Percentiles rank a stretch among this genome's conserved stretches.
phyloP scores from a whole-genome alignment of 1,140 invertebrate genomes.

The Drosophila repletoides region DNA sequence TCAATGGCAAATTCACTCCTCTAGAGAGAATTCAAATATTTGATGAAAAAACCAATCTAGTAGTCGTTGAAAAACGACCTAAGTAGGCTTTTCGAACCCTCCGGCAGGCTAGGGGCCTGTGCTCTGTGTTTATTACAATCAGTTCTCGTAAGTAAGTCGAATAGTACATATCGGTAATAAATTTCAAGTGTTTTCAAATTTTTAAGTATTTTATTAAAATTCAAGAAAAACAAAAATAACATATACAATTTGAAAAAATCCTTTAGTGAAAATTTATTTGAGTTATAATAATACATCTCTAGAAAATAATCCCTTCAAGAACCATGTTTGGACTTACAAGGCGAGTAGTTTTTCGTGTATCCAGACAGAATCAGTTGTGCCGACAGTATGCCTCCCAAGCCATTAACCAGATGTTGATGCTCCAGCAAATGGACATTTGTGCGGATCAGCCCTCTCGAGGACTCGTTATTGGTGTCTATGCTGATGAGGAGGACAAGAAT shows the following conservation, averaged over 20 bases:
- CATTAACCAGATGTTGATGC: constrained; percentile 72
- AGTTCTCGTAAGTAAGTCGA: constrained; percentile 44
- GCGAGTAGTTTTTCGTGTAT: constrained; percentile 26
- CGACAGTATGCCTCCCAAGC: constrained; percentile 64
- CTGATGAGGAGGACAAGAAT: constrained; percentile 75
- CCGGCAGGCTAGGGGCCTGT: fast-evolving
- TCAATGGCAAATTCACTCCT: too few species aligned
- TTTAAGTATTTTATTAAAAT: background rate
- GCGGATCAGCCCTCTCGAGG: constrained; percentile 74
- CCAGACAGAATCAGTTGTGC: background rate
- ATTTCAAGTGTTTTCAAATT: constrained; percentile 39
- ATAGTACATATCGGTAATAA: constrained; percentile 46
- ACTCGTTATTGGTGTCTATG: constrained; percentile 72
- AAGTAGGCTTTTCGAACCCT: constrained; percentile 24
- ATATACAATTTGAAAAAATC: constrained; percentile 20
- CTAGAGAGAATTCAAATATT: too few species aligned
- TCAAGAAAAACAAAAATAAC: constrained; percentile 13
- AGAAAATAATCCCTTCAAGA: background rate
- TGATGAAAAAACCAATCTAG: too few species aligned
- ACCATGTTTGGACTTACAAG: constrained; percentile 60
- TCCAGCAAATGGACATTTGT: constrained; percentile 76
- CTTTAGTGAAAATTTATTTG: background rate
- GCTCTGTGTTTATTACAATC: background rate
- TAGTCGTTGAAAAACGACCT: background rate
- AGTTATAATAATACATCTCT: background rate